These are phyloP conservation scores for Gandaritis pyraliata DNA, from an alignment of 2,888 invertebrate species.

Conservation along the genomic window DNA sequence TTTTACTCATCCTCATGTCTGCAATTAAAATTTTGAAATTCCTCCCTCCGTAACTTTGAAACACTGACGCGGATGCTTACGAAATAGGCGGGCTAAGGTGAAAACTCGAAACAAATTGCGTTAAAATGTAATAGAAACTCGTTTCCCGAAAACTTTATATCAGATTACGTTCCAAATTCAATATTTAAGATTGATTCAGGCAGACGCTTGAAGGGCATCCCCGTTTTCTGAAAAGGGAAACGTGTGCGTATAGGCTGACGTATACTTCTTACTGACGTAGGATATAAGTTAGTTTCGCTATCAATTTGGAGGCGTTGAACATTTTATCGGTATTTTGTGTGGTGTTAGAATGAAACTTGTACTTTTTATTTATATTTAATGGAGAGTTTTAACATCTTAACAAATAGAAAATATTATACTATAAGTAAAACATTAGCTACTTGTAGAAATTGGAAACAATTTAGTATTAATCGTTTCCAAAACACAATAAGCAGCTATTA, in stretches of 20 bases:
- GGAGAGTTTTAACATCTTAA: no score
- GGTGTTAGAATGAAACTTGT: slow-evolving; percentile 8
- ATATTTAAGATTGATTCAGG: slow-evolving; percentile 84
- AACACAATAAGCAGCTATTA: slow-evolving; percentile 51
- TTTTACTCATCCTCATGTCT: slow-evolving; percentile 59
- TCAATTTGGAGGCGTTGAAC: slow-evolving; percentile 19
- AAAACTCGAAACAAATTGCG: slow-evolving; percentile 81
- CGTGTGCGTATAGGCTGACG: slow-evolving; percentile 21
- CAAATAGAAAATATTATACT: no score
- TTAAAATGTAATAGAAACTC: slow-evolving; percentile 83
- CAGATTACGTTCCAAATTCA: slow-evolving; percentile 82
- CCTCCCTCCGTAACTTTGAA: slow-evolving; percentile 64
- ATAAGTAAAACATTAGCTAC: no score
- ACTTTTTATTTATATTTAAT: neutral
- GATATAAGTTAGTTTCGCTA: slow-evolving; percentile 25
- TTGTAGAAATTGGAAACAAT: neutral
- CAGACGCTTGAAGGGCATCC: slow-evolving; percentile 74
- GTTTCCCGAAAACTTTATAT: slow-evolving; percentile 81
- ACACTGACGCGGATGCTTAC: slow-evolving; percentile 51
- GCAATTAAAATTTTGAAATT: slow-evolving; percentile 70
- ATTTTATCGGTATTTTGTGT: slow-evolving; percentile 1
- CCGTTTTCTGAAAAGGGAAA: slow-evolving; percentile 60
- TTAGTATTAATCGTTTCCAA: neutral
- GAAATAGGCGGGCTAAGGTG: slow-evolving; percentile 58
- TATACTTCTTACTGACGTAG: slow-evolving; percentile 11